Base-by-base conservation (phyloP, 2,113 vertebrate species). In the Leptocoma aspasia region DNA sequence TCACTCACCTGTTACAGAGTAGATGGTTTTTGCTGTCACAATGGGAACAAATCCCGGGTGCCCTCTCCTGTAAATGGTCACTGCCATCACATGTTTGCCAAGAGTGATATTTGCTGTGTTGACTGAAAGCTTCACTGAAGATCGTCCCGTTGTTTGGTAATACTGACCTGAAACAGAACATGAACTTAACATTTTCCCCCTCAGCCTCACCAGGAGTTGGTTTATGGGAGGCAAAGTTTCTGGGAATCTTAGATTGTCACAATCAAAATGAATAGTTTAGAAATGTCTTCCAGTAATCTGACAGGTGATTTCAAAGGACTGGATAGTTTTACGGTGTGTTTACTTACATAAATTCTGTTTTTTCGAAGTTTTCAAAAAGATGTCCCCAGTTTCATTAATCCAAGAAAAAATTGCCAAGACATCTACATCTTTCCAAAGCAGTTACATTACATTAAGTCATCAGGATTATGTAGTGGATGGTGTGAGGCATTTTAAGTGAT, bases 21-120 rank as follows among this genome's bases (percentile, higher is more conserved):
- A 99, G 77, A 97, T 2, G 0, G 90, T 90, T 78, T 84, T 98
- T 94, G 98, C 98, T 30, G 90, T 98, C 10, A 97, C 97, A 21
- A 99, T 82, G 2, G 99, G 99, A 33, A 97, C 54, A 8, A 98
- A 98, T 4, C 94, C 89, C 8, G 97, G 91, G 44, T 95, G 95
- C 10, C 98, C 97, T 35, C 98, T 98, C 92, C 98, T 98, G 82
- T 99, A 99, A 65, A 99, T 97, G 82, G 97, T 89, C 31, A 99
- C 98, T n/a, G 98, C 98, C 98, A 99, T 99, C 89, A 97, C n/a
- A 2, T 99, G 99, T 39, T 98, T 97, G 18, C 99, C 99, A 60
- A 98, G 81, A 6, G 98, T 98, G 87, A 99, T 95, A n/a, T 97
- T 98, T 80, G 97, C 97, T 90, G 99, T 99, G 97, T 98, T 99